Evolutionary conservation across 2,113 vertebrate species (phyloP).

Genomic region (Callipepla squamata): DNA sequence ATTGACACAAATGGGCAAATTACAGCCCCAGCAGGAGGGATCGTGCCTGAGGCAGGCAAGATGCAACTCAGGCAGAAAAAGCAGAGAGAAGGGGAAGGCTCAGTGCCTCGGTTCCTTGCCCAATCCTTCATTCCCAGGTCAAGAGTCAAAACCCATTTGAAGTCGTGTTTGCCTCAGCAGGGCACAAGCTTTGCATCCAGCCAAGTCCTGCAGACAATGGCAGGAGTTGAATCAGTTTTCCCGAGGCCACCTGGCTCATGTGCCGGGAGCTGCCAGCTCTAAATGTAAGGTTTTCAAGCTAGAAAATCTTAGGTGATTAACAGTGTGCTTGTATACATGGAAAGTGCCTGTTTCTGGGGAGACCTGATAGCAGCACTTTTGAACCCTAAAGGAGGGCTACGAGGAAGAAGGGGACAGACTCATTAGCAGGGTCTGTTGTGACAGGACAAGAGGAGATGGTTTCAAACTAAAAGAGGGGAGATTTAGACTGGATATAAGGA

Average conservation of each 20-base stretch:
- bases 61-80: background rate
- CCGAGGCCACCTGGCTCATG: slow-evolving; percentile 46
- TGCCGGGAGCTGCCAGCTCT: slow-evolving; percentile 27
- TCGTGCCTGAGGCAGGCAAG: slow-evolving; percentile 14
- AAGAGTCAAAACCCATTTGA: slow-evolving; percentile 32
- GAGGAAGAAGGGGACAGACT: too few relatives aligned
- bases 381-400: too few relatives aligned
- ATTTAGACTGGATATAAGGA: too few relatives aligned
- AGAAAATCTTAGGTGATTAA: slow-evolving; percentile 16
- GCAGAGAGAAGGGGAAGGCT: background rate
- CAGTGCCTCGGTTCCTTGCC: background rate
- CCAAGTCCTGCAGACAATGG: slow-evolving; percentile 14
- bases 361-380: too few relatives aligned
- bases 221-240: slow-evolving; percentile 55
- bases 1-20: slow-evolving; percentile 61
- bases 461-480: too few relatives aligned
- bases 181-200: background rate
- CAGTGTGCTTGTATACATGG: background rate
- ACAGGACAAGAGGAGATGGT: too few relatives aligned
- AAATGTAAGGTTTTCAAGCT: slow-evolving; percentile 21
- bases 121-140: slow-evolving; percentile 24
- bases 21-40: slow-evolving; percentile 27
- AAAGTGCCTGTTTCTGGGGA: background rate
- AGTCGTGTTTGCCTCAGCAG: background rate
- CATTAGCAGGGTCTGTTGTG: too few relatives aligned